phyloP scores from a whole-genome alignment of 2,113 vertebrate genomes.

The Vidua macroura region DNA sequence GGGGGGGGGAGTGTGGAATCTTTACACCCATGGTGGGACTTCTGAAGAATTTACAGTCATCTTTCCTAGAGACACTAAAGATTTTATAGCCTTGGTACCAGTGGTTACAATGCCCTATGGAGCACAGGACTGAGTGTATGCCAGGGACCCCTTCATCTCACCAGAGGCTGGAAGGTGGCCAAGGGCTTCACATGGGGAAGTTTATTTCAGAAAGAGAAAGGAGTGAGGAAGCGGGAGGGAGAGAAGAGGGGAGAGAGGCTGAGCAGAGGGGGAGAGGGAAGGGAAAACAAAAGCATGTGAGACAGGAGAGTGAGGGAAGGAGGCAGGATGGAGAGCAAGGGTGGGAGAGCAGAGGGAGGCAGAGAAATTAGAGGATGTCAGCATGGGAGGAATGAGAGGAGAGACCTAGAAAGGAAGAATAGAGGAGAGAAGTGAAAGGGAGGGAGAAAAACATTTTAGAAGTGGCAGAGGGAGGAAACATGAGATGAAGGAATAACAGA shows the following conservation, averaged over 20 bases:
- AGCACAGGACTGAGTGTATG: constrained; percentile 52
- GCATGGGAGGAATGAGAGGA: neutral
- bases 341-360: neutral
- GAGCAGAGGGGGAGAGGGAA: constrained; percentile 6
- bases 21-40: constrained; percentile 72
- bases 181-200: constrained; percentile 30
- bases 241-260: constrained; percentile 40
- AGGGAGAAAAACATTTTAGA: neutral
- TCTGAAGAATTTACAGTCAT: constrained; percentile 77
- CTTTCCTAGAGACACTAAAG: constrained; percentile 74
- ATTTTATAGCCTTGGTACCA: constrained; percentile 74
- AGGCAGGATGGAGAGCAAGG: neutral
- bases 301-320: neutral
- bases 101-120: constrained; percentile 73
- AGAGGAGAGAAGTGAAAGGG: neutral
- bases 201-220: constrained; percentile 53
- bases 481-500: constrained; percentile 34
- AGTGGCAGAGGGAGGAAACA: neutral
- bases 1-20: neutral
- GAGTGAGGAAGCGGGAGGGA: constrained; percentile 26
- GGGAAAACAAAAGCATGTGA: constrained; percentile 20
- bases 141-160: constrained; percentile 56
- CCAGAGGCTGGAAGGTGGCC: constrained; percentile 65
- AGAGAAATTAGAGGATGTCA: neutral
- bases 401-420: neutral